Evolutionary conservation across 2,113 vertebrate species (phyloP).

Genomic region (Phrynosoma platyrhinos): DNA sequence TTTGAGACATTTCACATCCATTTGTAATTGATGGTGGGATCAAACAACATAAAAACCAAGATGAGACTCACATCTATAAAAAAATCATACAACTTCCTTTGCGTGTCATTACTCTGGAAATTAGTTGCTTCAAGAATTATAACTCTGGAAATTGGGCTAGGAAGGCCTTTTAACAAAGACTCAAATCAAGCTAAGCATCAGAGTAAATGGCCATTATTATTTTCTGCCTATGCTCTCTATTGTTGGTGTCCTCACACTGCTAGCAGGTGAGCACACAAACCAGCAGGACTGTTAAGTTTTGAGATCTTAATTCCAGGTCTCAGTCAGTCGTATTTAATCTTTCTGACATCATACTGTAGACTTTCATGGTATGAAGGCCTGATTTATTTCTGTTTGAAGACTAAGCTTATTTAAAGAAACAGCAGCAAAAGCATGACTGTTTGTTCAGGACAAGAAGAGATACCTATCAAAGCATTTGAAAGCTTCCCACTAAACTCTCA

Average conservation of each 20-base stretch:
- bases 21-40: not conserved
- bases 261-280: not conserved
- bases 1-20: not conserved
- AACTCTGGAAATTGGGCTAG: not conserved
- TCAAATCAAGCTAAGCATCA: not conserved
- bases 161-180: not conserved
- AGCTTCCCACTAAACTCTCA: not conserved
- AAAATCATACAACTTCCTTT: not conserved
- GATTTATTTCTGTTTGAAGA: not conserved
- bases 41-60: not conserved
- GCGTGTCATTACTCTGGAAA: not conserved
- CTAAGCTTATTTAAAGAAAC: slow-evolving; percentile 18
- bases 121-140: not conserved
- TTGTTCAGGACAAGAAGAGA: slow-evolving; percentile 12
- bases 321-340: not conserved
- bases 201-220: not conserved
- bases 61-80: not conserved
- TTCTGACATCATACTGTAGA: not conserved
- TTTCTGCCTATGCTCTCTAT: not conserved
- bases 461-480: slow-evolving; percentile 18
- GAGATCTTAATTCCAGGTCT: not conserved
- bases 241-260: not conserved
- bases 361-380: not conserved
- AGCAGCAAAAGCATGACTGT: slow-evolving; percentile 9
- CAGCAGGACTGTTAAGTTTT: not conserved